Conservation (phyloP, 2,113 vertebrate species). For the Colossoma macropomum region DNA sequence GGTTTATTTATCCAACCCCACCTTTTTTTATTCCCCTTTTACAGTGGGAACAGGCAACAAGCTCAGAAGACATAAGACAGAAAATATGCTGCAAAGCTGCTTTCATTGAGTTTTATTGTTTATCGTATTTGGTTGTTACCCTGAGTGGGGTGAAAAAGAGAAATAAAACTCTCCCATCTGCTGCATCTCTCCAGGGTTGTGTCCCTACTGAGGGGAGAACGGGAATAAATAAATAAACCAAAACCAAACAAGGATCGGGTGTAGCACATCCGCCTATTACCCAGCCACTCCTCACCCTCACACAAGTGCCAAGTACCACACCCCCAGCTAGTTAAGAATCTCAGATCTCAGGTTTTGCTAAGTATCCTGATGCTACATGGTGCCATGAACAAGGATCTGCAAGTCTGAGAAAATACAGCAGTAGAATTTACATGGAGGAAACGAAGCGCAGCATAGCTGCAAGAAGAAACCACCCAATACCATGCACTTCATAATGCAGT, state of each 20-base stretch:
- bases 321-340: not conserved
- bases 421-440: not conserved
- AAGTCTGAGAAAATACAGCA: slow-evolving; percentile 12
- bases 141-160: not conserved
- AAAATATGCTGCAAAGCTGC: no score
- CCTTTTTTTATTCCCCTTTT: no score
- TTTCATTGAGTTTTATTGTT: not conserved
- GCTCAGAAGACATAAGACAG: no score
- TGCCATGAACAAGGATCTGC: not conserved
- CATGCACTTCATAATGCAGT: slow-evolving; percentile 72
- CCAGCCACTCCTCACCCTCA: not conserved
- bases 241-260: not conserved
- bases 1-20: not conserved
- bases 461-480: slow-evolving; percentile 2
- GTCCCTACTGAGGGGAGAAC: not conserved
- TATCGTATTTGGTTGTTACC: not conserved
- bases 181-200: not conserved
- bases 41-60: no score
- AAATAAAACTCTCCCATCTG: not conserved
- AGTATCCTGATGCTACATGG: not conserved
- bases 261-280: not conserved
- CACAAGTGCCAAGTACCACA: no score
- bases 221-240: not conserved
- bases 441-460: not conserved
- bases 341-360: no score